Evolutionary conservation across 2,888 invertebrate species (phyloP).

Genomic region (Drosophila macrospina): DNA sequence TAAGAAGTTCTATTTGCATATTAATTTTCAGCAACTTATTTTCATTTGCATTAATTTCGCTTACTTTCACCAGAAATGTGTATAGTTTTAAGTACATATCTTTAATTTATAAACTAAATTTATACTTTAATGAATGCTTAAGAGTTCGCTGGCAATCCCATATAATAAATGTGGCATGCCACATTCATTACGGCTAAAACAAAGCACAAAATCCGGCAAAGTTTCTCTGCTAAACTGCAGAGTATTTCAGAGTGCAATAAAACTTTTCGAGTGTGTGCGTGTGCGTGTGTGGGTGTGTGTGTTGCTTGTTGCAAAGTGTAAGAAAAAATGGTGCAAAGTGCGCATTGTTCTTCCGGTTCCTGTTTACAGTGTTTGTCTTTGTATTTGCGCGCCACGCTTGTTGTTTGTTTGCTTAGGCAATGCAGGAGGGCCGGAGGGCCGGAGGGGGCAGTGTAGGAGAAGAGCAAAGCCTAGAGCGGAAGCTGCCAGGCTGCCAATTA

Average conservation of each 20-base stretch:
- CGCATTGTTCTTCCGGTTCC: constrained; percentile 58
- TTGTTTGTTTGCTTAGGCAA: constrained; percentile 67
- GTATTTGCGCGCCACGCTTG: constrained; percentile 61
- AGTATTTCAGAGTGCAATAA: constrained; percentile 50
- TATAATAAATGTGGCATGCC: constrained; percentile 40
- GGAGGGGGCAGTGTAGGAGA: constrained; percentile 5
- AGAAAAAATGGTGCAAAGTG: constrained; percentile 67
- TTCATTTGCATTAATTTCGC: too few species aligned
- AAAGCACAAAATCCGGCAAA: constrained; percentile 30
- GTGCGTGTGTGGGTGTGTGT: constrained; percentile 2
- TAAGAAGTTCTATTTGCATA: too few species aligned
- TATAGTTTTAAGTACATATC: not conserved
- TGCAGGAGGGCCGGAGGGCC: not conserved
- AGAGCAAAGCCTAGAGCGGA: constrained; percentile 59
- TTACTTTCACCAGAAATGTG: not conserved
- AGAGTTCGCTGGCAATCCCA: not conserved
- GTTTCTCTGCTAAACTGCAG: constrained; percentile 29
- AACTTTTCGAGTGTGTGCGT: constrained; percentile 34
- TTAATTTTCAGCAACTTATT: too few species aligned
- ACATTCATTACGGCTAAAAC: constrained; percentile 34
- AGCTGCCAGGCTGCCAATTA: constrained; percentile 74
- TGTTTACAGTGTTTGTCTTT: constrained; percentile 68
- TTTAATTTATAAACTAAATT: not conserved
- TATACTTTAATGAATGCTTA: not conserved
- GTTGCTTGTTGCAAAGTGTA: constrained; percentile 49